Evolutionary conservation across 2,113 vertebrate genomes (phyloP), one percentile per base, ranked within the genome.

Genomic region (Lethenteron reissneri): DNA sequence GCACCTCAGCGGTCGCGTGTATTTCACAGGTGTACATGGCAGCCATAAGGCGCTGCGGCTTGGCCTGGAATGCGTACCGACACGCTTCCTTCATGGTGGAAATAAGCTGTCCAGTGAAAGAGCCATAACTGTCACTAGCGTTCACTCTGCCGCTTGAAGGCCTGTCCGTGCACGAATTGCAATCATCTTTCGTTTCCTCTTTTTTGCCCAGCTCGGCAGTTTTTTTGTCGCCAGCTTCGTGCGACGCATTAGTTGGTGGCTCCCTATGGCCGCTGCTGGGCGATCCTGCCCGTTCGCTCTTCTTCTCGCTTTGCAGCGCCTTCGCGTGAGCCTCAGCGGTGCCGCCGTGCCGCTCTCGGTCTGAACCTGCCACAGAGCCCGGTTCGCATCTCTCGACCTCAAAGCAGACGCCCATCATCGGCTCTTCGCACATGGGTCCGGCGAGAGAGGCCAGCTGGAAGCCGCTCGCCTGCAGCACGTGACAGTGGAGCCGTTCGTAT

Each of bases 381-480:
- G 92, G 73, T 73, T 96, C 86, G 85, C 88, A 94, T 74, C 79
- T 86, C 78, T 95, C 94, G 71, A 96, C 78, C 0, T 82, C 76
- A 77, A 97, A 95, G 76, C 92, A 95, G 56, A 99, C 90, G 2
- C 92, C 94, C 94, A 96, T 97, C 69, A 99, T 82, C 0, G 94
- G 92, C 77, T 99, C 94, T 78, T 99, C 94, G 73, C 91, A 97
- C 89, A 99, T 87, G 58, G 94, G 94, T 41, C 92, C 94, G 0
- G 94, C 81, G 57, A 96, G 85, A 0, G 90, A 80, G 15, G 88
- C 94, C 17, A 99, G 78, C 78, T 97, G 94, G 80, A 97, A 99
- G 71, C 94, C 94, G 12, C 88, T 68, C 64, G 25, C 64, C 64
- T 68, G 14, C 11, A 17, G 64, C 21, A 41, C 41, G 3, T 41